Evolutionary conservation across 1,140 invertebrate species (phyloP), one percentile per base, ranked within the genome.

Genomic region (Aethina tumida): DNA sequence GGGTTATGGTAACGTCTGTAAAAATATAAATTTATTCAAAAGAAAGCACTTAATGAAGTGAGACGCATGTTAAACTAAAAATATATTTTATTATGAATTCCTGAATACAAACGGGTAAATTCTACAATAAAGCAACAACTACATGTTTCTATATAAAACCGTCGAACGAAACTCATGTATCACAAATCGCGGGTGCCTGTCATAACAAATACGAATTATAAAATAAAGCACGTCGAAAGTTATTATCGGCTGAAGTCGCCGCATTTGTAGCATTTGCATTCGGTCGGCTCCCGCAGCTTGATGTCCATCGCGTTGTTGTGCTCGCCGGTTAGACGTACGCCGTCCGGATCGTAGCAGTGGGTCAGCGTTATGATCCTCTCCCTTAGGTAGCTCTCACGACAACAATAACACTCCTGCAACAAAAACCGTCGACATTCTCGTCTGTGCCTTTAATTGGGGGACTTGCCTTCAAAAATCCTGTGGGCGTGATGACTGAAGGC

Each of bases 241-340:
- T 28, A 32, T 64, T 70, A 78, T 64, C 75, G 68, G 36, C 72
- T 77, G 49, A 71, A 79, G 50, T 79, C 76, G 42, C 85, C 84
- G 59, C 89, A 92, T 63, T 89, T 88, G 62, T 75, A 84, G 57
- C 88, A 93, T 65, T 84, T 84, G 63, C 88, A 93, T 49, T 91
- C 85, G 12, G 78, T 77, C 1, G 88, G 89, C 63, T 92, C 87
- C 31, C 78, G 71, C 24, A 93, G 65, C 49, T 81, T 81, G 9
- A 92, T 74, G 47, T 85, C 77, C 81, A 91, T 84, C 0, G 70
- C 67, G 13, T 77, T 77, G 19, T 66, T 56, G 4, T 65, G 65
- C 39, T 66, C 64, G 5, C 73, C 67, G 12, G 68, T 74, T 29
- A 92, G 61, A 49, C 83, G 70, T 3, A 81, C 67, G 1, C 89